Conservation (phyloP, 2,113 vertebrate species). For the Paramormyrops kingsleyae region DNA sequence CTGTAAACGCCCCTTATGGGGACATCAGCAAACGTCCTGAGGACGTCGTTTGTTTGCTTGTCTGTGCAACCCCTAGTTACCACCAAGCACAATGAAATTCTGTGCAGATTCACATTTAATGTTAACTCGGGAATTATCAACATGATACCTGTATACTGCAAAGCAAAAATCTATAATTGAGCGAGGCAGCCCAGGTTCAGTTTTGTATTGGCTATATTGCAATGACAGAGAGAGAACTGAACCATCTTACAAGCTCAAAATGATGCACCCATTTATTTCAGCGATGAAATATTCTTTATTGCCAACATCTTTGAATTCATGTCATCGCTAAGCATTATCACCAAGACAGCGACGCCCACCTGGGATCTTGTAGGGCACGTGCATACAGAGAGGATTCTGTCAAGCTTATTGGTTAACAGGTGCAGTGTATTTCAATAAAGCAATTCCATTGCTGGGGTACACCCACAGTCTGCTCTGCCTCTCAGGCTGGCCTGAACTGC, state of each 20-base stretch:
- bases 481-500: not conserved
- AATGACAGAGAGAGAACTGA: not conserved
- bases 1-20: not conserved
- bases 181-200: not conserved
- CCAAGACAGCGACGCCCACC: not conserved
- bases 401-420: not conserved
- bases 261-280: not conserved
- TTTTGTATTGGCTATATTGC: not conserved
- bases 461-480: not conserved
- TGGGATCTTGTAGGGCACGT: not conserved
- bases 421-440: not conserved
- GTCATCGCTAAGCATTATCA: not conserved
- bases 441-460: not conserved
- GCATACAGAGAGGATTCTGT: not conserved
- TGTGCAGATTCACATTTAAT: not conserved
- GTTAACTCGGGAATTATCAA: not conserved
- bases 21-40: not conserved
- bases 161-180: not conserved
- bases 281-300: not conserved
- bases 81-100: not conserved
- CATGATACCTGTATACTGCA: not conserved
- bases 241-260: not conserved
- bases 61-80: not conserved
- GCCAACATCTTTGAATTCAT: not conserved
- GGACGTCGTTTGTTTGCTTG: not conserved